Percentiles rank a stretch among this genome's conserved stretches.
phyloP scores from a whole-genome alignment of 2,113 vertebrate species.

The Passer montanus region DNA sequence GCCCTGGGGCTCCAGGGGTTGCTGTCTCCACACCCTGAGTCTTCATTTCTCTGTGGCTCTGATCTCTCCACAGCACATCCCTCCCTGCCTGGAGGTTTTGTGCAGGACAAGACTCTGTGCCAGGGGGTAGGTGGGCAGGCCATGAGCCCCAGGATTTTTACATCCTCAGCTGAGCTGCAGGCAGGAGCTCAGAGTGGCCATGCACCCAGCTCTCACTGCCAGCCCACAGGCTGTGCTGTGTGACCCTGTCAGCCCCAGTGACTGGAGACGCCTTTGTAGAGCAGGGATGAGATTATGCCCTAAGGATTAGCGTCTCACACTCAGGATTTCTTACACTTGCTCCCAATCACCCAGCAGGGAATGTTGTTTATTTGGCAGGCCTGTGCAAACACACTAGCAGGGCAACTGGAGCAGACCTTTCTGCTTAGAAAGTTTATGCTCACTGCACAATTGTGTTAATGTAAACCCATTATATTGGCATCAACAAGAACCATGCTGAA shows the following conservation, averaged over 20 bases:
- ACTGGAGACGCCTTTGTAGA: not conserved
- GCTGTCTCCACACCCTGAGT: rapidly evolving
- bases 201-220: not conserved
- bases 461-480: constrained; percentile 5
- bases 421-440: not conserved
- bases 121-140: not conserved
- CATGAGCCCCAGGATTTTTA: not conserved
- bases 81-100: not conserved
- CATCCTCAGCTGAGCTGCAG: not conserved
- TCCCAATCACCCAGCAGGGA: not conserved
- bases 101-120: no score
- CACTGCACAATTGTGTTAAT: not conserved
- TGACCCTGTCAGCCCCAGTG: not conserved
- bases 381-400: not conserved
- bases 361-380: constrained; percentile 14
- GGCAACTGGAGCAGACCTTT: not conserved
- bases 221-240: not conserved
- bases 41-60: not conserved
- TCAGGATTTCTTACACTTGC: not conserved
- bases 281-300: not conserved
- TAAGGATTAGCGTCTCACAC: not conserved
- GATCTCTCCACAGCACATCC: no score
- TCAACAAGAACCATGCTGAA: not conserved
- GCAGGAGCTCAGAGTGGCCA: rapidly evolving
- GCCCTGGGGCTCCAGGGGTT: rapidly evolving